Base-by-base conservation (phyloP, 2,888 invertebrate species). In the Parnassius glacialis region DNA sequence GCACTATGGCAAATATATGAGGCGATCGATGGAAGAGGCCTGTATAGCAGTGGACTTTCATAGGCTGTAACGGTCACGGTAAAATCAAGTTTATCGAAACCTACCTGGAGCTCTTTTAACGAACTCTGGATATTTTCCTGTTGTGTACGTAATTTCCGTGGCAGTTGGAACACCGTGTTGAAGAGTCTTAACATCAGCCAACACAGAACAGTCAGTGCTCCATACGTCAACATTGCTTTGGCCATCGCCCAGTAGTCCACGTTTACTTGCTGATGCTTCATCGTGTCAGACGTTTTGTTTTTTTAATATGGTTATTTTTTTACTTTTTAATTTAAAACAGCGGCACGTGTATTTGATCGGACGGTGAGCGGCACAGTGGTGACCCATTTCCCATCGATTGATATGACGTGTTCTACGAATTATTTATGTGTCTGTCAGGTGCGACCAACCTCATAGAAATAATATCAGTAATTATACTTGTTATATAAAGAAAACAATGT, bases 191-290 rank as follows among this genome's bases (percentile, higher is more conserved):
- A 78, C 80, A 95, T 93, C 45, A 95, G 71, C 94, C 95, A 95
- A 12, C 93, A 93, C 20, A 93, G 80, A 16, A 92, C 92, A 0
- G 94, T 94, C 55, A 95, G 76, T 0, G 88, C 89, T 54, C 94
- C 86, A 73, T 95, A 95, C 12, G 92, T 92, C 48, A 92, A 74
- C 78, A 94, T 94, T 0, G 94, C 92, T 73, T 93, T 92, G 0
- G 92, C 81, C 94, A 95, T 95, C 65, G 93, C 92, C 92, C 93
- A 93, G 67, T 93, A 92, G 78, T 95, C 94, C 44, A 95, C 94
- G 25, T 91, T 90, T 0, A 95, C 94, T 92, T 94, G 93, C 80
- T 95, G 95, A 67, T 92, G 83, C 76, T 93, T 93, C 94, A 94
- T 95, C 74, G 70, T 53, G 41, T 50, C 10, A 34, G 34, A 11